Evolutionary conservation across 2,797 vertebrate species (phyloP).

Genomic region (Phylloscopus collybita): DNA sequence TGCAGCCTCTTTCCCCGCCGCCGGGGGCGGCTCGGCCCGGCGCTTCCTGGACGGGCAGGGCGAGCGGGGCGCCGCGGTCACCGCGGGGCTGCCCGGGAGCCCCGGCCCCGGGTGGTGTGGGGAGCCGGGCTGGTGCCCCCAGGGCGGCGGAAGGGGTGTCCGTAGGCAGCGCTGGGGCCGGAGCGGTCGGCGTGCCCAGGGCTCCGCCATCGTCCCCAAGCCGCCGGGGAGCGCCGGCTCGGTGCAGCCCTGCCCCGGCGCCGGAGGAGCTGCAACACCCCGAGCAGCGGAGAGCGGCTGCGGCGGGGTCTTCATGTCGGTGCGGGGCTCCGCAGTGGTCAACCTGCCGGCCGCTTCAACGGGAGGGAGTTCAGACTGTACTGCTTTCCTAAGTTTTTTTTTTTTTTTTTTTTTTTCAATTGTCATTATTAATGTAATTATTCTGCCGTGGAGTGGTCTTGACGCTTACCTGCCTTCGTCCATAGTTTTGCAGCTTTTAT

Average conservation of each 20-base stretch:
- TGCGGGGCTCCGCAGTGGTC: not conserved
- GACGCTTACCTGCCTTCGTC: not conserved
- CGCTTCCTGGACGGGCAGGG: not conserved
- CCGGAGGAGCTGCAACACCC: not conserved
- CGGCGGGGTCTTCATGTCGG: not conserved
- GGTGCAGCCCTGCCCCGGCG: not conserved
- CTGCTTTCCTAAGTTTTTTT: not conserved
- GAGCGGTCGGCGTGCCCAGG: not conserved
- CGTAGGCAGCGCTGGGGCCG: not conserved
- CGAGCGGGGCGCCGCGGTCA: not conserved
- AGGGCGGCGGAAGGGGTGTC: not conserved
- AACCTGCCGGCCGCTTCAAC: not conserved
- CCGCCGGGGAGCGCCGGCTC: not conserved
- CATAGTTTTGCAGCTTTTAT: not conserved
- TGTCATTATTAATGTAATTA: not conserved
- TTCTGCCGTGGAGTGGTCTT: not conserved
- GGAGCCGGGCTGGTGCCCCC: not conserved
- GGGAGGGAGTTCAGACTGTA: not conserved
- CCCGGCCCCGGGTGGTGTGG: not conserved
- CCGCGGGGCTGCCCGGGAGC: not conserved
- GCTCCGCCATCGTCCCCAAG: too few relatives aligned
- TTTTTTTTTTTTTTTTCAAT: not conserved
- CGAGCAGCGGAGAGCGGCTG: not conserved
- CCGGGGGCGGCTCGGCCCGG: not conserved
- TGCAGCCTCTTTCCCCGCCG: not conserved